Evolutionary conservation across 2,888 invertebrate genomes (phyloP), one percentile per base, ranked within the genome.

Genomic region (Lobophora halterata): DNA sequence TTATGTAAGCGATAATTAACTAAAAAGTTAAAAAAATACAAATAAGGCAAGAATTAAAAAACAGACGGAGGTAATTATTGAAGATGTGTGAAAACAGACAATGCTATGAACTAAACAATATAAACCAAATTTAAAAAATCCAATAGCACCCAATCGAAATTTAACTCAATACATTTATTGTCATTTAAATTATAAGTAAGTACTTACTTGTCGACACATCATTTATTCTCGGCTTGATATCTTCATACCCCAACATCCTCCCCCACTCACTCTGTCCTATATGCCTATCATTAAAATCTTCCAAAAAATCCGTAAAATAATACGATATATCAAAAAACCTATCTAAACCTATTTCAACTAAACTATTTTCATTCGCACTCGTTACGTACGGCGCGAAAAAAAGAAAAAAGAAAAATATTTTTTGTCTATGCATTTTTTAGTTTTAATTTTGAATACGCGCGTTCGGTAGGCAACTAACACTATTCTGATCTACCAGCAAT

Each of bases 221-320:
- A 49, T 42, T 5, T 71, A 45, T 36, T 6, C 61, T 69, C 0
- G 72, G 65, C 39, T 82, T 82, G 3, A 83, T 62, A 4, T 73
- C 64, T 3, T 77, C 52, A 42, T 85, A 85, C 14, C 68, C 61
- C 5, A 85, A 10, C 25, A 73, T 45, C 18, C 55, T 67, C 0
- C 81, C 85, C 7, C 79, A 40, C 1, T 65, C 69, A 60, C 73
- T 78, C 0, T 50, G 55, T 0, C 76, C 72, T 13, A 81, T 51
- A 56, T 73, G 60, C 8, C 49, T 49, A 57, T 85, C 81, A 43
- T 85, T 83, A n/a, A 78, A 70, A 12, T 58, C 49, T 25, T 78
- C 76, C 10, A 86, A 44, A 58, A 57, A 65, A 27, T 52, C 52
- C 0, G 71, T 58, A 0, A 71, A 36, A 46, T 35, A 53, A 26